A percentile compares a stretch with the other conserved stretches of the same genome.
These are phyloP conservation scores for Ochlodes sylvanus DNA, from an alignment of 2,888 invertebrate species.

Conservation along the genomic window DNA sequence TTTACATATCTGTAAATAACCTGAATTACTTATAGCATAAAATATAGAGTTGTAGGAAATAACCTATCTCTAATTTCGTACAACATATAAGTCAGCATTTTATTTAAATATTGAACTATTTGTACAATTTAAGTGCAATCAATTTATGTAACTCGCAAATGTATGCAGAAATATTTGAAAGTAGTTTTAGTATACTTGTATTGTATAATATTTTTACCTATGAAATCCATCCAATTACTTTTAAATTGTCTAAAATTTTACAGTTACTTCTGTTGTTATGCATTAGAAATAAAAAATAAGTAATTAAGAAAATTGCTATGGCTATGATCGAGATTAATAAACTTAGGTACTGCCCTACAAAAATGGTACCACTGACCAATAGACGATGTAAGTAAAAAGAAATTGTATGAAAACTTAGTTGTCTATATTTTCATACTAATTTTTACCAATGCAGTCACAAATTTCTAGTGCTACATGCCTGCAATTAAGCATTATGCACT, in stretches of 20 bases:
- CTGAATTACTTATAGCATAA: background rate
- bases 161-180: background rate
- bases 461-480: no score
- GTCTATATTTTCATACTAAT: no score
- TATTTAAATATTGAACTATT: background rate
- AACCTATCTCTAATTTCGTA: background rate
- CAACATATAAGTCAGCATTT: background rate
- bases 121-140: background rate
- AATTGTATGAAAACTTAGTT: conserved; percentile 3
- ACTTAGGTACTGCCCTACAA: background rate
- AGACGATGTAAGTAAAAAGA: background rate
- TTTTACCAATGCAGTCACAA: no score
- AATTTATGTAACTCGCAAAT: background rate
- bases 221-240: conserved; percentile 16
- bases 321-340: background rate
- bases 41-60: background rate
- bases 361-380: background rate
- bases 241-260: conserved; percentile 3
- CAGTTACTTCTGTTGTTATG: background rate
- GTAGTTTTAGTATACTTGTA: background rate
- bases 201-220: conserved; percentile 4
- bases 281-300: background rate
- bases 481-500: no score
- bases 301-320: background rate
- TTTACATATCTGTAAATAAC: conserved; percentile 3